Base-by-base conservation (phyloP, 2,113 vertebrate species). In the Halichoerus grypus region DNA sequence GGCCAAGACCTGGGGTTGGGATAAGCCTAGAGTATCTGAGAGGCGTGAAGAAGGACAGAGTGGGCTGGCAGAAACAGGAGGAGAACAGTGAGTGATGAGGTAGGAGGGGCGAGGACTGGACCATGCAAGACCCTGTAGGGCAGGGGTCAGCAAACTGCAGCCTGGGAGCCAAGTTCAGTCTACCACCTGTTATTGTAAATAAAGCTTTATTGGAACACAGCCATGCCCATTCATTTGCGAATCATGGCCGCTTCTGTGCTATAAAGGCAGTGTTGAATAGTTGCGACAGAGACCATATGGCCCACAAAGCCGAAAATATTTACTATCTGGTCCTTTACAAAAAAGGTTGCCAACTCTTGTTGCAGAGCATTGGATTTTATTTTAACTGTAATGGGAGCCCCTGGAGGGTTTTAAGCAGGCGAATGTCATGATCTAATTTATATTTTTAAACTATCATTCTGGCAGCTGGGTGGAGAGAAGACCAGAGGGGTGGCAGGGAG, bases 61-160 rank as follows among this genome's bases (percentile, higher is more conserved):
- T 7, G 39, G 46, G 18, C 7, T 26, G 16, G 71, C 22, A 86
- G 46, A 57, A 39, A 39, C 18, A 21, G 39, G 51, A n/a, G 14
- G 74, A 8, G 33, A 16, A 10, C 0, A 31, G 22, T 1, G 61
- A 13, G 49, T 0, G 61, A 5, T 0, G 12, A 24, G 42, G n/a
- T 0, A 7, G 82, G 59, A 22, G 4, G 46, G 5, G 15, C 4
- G 31, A 49, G 19, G n/a, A 18, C 11, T 0, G 36, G 22, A 1
- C 7, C 1, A 3, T 0, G 1, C 9, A 11, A 51, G 24, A 31
- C 19, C 53, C 19, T 28, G 9, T 31, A 21, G 31, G 71, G 49
- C 33, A 63, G 42, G 3, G 22, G 24, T 80, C 71, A 74, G 61
- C 87, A 51, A 63, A 9, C 67, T 21, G 21, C 59, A 72, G 42